phyloP scores from a whole-genome alignment of 1,140 invertebrate species.

The Belonocnema kinseyi region DNA sequence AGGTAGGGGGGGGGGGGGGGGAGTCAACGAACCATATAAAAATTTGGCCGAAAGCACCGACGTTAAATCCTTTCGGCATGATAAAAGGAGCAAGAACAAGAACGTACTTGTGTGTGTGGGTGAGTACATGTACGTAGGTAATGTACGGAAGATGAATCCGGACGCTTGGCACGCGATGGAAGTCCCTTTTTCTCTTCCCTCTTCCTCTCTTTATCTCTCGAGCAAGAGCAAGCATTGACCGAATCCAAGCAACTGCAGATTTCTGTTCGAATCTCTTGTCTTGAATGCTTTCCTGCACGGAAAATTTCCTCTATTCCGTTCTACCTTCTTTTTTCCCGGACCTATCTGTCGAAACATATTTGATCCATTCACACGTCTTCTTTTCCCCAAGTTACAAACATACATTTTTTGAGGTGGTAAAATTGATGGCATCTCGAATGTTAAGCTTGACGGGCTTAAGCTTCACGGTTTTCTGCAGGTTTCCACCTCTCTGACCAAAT shows the following conservation, averaged over 20 bases:
- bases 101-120: neutral
- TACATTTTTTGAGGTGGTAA: neutral
- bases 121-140: constrained; percentile 27
- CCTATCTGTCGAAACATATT: constrained; percentile 1
- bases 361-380: neutral
- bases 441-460: neutral
- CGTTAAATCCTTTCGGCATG: constrained; percentile 54
- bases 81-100: constrained; percentile 48
- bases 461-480: neutral
- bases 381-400: neutral
- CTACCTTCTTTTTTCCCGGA: neutral
- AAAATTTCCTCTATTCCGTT: constrained; percentile 28
- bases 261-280: constrained; percentile 23
- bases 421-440: neutral
- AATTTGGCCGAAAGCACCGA: constrained; percentile 59
- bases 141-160: constrained; percentile 51
- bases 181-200: constrained; percentile 37
- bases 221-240: constrained; percentile 4
- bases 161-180: constrained; percentile 57
- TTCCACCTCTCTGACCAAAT: no score
- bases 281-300: constrained; percentile 25
- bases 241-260: constrained; percentile 43
- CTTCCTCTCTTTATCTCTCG: constrained; percentile 31
- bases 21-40: constrained; percentile 63
- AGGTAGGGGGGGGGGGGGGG: no score